Evolutionary conservation across 1,140 invertebrate genomes (phyloP).

Genomic region (Scaptodrosophila lebanonensis): DNA sequence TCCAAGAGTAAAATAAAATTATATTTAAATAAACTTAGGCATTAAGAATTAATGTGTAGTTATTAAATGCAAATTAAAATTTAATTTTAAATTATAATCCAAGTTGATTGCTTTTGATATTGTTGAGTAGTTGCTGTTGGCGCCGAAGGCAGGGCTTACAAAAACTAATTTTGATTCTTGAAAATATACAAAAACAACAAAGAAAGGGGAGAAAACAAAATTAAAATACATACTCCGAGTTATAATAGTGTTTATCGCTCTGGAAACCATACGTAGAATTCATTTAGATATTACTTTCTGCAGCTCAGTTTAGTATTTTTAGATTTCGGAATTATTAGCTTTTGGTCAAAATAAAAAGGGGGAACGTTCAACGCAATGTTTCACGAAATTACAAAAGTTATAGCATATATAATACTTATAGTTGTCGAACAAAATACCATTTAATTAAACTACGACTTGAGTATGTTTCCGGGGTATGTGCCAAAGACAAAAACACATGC

Average conservation of each 20-base stretch:
- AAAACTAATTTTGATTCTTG: conserved; percentile 19
- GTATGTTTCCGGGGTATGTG: conserved; percentile 47
- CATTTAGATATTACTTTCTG: no score
- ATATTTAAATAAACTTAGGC: conserved; percentile 40
- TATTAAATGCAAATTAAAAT: conserved; percentile 11
- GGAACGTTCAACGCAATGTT: conserved; percentile 11
- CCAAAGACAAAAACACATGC: conserved; percentile 56
- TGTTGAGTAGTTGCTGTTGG: conserved; percentile 47
- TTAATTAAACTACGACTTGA: conserved; percentile 60
- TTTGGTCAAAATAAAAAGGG: conserved; percentile 21
- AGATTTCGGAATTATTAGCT: no score
- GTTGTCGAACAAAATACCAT: conserved; percentile 69
- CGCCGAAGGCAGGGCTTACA: conserved; percentile 31
- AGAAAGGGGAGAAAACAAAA: conserved; percentile 24
- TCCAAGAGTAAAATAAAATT: conserved; percentile 31
- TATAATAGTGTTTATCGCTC: no score
- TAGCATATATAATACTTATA: no score
- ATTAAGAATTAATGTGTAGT: conserved; percentile 39
- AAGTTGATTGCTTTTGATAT: conserved; percentile 66
- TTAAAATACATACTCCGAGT: no score
- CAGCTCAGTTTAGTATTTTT: no score
- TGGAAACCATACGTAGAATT: no score
- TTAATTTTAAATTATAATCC: no score
- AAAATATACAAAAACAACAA: conserved; percentile 11
- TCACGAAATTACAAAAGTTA: no score